Evolutionary conservation across 2,888 invertebrate genomes (phyloP).

Genomic region (Maniola hyperantus): DNA sequence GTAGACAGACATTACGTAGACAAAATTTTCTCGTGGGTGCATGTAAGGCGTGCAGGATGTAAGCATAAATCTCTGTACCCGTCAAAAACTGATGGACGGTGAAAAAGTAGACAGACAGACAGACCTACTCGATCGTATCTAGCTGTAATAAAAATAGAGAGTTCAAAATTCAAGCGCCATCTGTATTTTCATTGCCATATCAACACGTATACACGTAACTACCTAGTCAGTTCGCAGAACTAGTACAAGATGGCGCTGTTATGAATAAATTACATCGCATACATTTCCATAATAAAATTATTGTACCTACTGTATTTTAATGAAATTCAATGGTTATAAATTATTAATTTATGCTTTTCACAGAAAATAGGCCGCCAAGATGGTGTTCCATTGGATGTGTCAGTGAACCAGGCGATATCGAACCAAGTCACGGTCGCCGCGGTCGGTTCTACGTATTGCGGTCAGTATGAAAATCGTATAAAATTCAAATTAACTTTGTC

Average conservation of each 20-base stretch:
- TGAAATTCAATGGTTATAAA: constrained; percentile 26
- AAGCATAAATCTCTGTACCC: too few relatives aligned
- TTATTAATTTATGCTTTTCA: constrained; percentile 44
- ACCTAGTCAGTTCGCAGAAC: constrained; percentile 26
- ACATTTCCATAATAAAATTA: constrained; percentile 7
- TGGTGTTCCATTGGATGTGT: constrained; percentile 57
- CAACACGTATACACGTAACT: constrained; percentile 41
- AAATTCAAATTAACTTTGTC: constrained; percentile 44
- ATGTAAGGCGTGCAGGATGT: too few relatives aligned
- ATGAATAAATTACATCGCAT: constrained; percentile 25
- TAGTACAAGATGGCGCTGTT: constrained; percentile 54
- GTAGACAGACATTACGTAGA: too few relatives aligned
- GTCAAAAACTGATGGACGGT: too few relatives aligned
- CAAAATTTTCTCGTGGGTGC: too few relatives aligned
- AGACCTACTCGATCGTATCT: too few relatives aligned
- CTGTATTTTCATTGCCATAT: constrained; percentile 25
- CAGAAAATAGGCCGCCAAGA: constrained; percentile 79
- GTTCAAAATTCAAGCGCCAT: constrained; percentile 39
- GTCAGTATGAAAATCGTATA: constrained; percentile 69
- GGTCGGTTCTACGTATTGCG: constrained; percentile 74
- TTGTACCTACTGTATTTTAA: constrained; percentile 12
- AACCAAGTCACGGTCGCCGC: constrained; percentile 66
- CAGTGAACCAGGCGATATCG: constrained; percentile 59
- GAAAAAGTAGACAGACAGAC: too few relatives aligned
- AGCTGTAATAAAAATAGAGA: too few relatives aligned